Evolutionary conservation across 2,797 vertebrate genomes (phyloP).

Genomic region (Ataeniobius toweri): DNA sequence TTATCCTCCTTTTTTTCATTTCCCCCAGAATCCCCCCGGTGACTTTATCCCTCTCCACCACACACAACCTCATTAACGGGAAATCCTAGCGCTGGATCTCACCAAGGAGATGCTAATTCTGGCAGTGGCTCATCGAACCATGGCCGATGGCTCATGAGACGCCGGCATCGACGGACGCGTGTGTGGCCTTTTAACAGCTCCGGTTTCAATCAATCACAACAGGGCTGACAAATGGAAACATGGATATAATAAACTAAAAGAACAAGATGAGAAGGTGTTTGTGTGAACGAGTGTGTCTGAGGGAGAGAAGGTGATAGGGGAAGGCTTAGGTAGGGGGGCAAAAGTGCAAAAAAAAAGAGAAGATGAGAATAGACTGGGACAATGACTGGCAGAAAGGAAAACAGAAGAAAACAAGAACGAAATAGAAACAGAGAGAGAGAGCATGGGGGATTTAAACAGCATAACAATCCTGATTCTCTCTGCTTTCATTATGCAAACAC

Average conservation of each 20-base stretch:
- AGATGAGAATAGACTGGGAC: slow-evolving; percentile 26
- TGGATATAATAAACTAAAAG: slow-evolving; percentile 67
- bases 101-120: slow-evolving; percentile 72
- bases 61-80: slow-evolving; percentile 75
- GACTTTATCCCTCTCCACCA: slow-evolving; percentile 59
- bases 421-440: slow-evolving; percentile 41
- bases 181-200: slow-evolving; percentile 76
- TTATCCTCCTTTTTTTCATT: slow-evolving; percentile 23
- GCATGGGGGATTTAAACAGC: slow-evolving; percentile 57
- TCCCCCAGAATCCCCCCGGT: slow-evolving; percentile 62
- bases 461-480: slow-evolving; percentile 73
- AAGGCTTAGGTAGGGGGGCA: slow-evolving; percentile 12
- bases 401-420: slow-evolving; percentile 19
- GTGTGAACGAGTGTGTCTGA: slow-evolving; percentile 22
- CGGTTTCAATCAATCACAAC: slow-evolving; percentile 73
- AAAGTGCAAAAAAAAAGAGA: slow-evolving; percentile 26
- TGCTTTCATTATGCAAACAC: slow-evolving; percentile 76
- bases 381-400: slow-evolving; percentile 41
- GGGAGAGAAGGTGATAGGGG: slow-evolving; percentile 11
- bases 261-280: slow-evolving; percentile 67
- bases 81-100: slow-evolving; percentile 72
- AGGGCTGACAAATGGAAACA: slow-evolving; percentile 65
- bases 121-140: slow-evolving; percentile 69
- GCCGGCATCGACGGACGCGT: slow-evolving; percentile 32
- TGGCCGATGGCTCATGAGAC: slow-evolving; percentile 58